Evolutionary conservation across 2,113 vertebrate species (phyloP), one percentile per base, ranked within the genome.

Genomic region (Strigops habroptila): DNA sequence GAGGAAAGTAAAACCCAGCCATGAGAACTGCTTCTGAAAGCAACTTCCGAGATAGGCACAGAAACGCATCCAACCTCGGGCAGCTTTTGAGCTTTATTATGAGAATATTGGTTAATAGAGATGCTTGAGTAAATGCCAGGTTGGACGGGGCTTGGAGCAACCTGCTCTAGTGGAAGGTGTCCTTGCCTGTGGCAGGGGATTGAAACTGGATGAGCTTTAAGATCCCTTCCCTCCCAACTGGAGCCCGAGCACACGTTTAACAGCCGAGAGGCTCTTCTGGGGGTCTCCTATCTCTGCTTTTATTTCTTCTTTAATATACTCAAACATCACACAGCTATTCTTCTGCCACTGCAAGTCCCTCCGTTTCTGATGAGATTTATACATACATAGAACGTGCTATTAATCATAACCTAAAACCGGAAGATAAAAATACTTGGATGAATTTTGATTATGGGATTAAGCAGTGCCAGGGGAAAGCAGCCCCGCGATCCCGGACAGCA

Each of bases 381-480:
- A 91, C 0, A 55, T n/a, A 80, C 85, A 37, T 53, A 21, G 21
- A 87, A 88, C 0, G 7, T 63, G 19, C 89, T 82, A 95, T 90
- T 92, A 71, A 95, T 94, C 95, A 95, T 41, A 12, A 95, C 55
- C 87, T 86, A 80, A 24, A 94, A 37, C 18, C 12, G 60, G 76
- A 24, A 96, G 93, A 96, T 91, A 91, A 94, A 77, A 87, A 51
- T 21, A 82, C 94, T 48, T 18, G 88, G 91, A 25, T 95, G 95
- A 71, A 92, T 97, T 87, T 53, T 96, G 94, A 95, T 92, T 4
- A 52, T 0, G 55, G 90, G 43, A 27, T 69, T 75, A 92, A 59
- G 80, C 80, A 23, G 89, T 16, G 78, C 17, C 68, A 18, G 68
- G 75, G 31, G 9, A 84, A 41, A 31, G 71, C 65, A 37, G 69